Conservation (phyloP, 2,888 invertebrate genomes). For the Calliopum simillimum region DNA sequence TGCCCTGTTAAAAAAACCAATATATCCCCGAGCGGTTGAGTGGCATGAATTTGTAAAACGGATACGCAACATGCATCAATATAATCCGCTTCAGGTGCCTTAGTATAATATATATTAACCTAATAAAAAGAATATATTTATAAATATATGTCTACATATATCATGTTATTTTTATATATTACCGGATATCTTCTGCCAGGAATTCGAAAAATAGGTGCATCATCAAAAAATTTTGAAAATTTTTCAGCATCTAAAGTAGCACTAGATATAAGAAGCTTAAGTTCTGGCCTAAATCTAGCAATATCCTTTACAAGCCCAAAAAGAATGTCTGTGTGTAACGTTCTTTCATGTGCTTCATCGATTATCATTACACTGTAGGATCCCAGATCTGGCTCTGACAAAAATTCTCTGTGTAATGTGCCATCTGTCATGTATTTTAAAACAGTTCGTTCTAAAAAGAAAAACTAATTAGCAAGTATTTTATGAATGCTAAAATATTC, state of each 20-base stretch:
- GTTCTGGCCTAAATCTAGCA: conserved; percentile 89
- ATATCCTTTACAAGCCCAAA: conserved; percentile 98
- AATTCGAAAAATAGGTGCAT: conserved; percentile 97
- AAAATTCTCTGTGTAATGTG: conserved; percentile 95
- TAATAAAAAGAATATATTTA: conserved; percentile 33
- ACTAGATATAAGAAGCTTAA: conserved; percentile 96
- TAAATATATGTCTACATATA: background rate
- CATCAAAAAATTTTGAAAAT: conserved; percentile 98
- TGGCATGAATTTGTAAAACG: conserved; percentile 97
- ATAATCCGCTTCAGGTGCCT: conserved; percentile 99
- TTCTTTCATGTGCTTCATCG: conserved; percentile 99
- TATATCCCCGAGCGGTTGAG: conserved; percentile 95
- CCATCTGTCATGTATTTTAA: conserved; percentile 99
- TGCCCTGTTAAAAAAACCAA: conserved; percentile 96
- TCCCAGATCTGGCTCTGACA: conserved; percentile 95
- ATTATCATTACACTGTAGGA: conserved; percentile 99
- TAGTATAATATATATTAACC: conserved; percentile 97
- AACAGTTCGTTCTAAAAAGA: conserved; percentile 81
- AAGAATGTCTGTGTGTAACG: conserved; percentile 96
- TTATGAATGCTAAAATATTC: too few species aligned
- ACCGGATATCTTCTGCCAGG: conserved; percentile 97
- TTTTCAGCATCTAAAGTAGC: conserved; percentile 98
- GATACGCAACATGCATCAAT: conserved; percentile 98
- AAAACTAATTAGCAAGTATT: background rate
- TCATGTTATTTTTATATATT: conserved; percentile 17